phyloP scores from a whole-genome alignment of 2,113 vertebrate species.

The Boulengerochromis microlepis region DNA sequence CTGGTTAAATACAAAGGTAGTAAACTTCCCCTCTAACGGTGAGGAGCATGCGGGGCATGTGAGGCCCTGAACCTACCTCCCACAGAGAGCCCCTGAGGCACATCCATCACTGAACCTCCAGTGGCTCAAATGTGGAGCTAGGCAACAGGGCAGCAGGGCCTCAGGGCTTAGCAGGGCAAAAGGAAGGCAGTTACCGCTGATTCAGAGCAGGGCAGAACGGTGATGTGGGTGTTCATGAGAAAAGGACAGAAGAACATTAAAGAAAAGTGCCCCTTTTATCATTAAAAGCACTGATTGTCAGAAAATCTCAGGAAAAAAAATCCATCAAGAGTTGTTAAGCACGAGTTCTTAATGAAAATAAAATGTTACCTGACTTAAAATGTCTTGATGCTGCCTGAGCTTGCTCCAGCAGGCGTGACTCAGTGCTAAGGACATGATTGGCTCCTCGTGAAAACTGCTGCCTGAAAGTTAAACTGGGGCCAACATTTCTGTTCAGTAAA shows the following conservation, averaged over 20 bases:
- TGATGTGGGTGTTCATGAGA: background rate
- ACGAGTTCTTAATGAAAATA: background rate
- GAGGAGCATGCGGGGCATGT: background rate
- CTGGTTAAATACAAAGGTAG: slow-evolving; percentile 1
- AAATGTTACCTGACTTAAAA: background rate
- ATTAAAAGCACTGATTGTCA: background rate
- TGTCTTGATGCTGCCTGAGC: background rate
- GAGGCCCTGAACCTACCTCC: background rate
- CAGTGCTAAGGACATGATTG: background rate
- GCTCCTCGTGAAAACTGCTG: slow-evolving; percentile 2
- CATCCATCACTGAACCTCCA: slow-evolving; percentile 42
- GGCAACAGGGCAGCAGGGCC: background rate
- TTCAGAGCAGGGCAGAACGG: background rate
- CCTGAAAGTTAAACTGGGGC: background rate
- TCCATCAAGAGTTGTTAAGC: background rate
- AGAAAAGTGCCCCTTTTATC: background rate
- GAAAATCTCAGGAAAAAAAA: background rate
- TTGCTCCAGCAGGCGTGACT: background rate
- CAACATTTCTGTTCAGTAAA: background rate
- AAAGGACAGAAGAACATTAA: background rate
- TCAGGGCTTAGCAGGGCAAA: slow-evolving; percentile 10
- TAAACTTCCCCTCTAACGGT: background rate
- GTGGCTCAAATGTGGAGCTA: slow-evolving; percentile 3
- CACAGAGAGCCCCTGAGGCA: slow-evolving; percentile 10
- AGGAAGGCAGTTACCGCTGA: background rate